Evolutionary conservation across 2,888 invertebrate genomes (phyloP).

Genomic region (Schizaphis graminum): DNA sequence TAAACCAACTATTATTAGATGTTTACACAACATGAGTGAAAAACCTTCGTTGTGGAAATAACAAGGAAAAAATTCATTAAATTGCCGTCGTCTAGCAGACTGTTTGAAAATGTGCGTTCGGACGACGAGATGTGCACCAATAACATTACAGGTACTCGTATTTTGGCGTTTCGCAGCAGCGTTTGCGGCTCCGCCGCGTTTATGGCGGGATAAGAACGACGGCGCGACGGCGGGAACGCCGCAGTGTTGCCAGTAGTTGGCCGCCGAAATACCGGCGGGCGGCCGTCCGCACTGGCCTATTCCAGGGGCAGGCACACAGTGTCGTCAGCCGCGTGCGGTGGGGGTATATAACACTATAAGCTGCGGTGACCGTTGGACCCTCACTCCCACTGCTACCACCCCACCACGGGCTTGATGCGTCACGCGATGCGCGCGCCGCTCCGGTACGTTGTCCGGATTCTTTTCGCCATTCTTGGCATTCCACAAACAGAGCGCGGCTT

Average conservation of each 20-base stretch:
- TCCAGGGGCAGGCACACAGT: background rate
- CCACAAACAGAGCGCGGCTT: slow-evolving; percentile 76
- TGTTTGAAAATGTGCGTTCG: background rate
- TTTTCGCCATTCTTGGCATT: slow-evolving; percentile 98
- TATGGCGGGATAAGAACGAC: background rate
- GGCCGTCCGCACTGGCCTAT: background rate
- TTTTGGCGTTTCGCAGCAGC: background rate
- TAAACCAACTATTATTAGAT: background rate
- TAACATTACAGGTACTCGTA: background rate
- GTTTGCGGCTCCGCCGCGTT: background rate
- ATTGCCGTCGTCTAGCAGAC: background rate
- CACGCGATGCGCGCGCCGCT: slow-evolving; percentile 78
- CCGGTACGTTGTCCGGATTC: slow-evolving; percentile 92
- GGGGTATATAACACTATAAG: slow-evolving; percentile 54
- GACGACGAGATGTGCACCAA: background rate
- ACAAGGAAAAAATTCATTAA: background rate
- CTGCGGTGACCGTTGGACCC: slow-evolving; percentile 61
- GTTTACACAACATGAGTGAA: background rate
- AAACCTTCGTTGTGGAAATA: background rate
- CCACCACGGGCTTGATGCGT: slow-evolving; percentile 74
- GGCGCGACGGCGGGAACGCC: background rate
- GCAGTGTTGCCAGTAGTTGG: slow-evolving; percentile 18
- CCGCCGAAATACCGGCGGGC: slow-evolving; percentile 38
- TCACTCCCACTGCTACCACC: background rate
- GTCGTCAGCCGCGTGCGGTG: background rate